phyloP scores from a whole-genome alignment of 2,888 invertebrate species.

The Amblyjoppa fuscipennis region DNA sequence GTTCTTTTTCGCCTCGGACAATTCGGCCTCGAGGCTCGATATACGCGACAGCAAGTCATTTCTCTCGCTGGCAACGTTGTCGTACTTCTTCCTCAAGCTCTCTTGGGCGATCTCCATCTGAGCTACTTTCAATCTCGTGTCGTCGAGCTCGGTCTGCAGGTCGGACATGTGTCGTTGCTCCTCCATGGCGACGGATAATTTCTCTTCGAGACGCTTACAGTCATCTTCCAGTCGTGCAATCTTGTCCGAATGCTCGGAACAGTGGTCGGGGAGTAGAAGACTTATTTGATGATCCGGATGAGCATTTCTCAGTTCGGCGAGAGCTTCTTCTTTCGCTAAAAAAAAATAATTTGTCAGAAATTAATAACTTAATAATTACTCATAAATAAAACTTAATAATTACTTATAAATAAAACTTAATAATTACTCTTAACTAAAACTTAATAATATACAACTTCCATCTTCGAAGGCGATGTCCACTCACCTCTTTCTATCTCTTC shows the following conservation, averaged over 20 bases:
- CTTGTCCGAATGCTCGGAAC: constrained; percentile 81
- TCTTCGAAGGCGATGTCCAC: background rate
- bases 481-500: constrained; percentile 81
- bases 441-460: background rate
- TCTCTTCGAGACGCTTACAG: constrained; percentile 80
- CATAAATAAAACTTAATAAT: background rate
- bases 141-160: constrained; percentile 78
- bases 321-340: constrained; percentile 81
- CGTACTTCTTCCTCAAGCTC: constrained; percentile 79
- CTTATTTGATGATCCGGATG: constrained; percentile 80
- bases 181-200: constrained; percentile 77
- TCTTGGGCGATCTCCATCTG: constrained; percentile 81
- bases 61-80: constrained; percentile 74
- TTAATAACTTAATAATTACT: background rate
- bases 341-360: background rate
- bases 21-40: constrained; percentile 72
- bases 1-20: constrained; percentile 71
- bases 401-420: too few species aligned
- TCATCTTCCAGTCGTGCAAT: constrained; percentile 81
- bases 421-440: too few species aligned
- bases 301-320: constrained; percentile 79
- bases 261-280: constrained; percentile 79
- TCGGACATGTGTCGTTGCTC: constrained; percentile 78
- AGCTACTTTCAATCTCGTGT: constrained; percentile 79
- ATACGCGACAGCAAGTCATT: constrained; percentile 74